Evolutionary conservation across 1,140 invertebrate species (phyloP).

Genomic region (Periplaneta americana): DNA sequence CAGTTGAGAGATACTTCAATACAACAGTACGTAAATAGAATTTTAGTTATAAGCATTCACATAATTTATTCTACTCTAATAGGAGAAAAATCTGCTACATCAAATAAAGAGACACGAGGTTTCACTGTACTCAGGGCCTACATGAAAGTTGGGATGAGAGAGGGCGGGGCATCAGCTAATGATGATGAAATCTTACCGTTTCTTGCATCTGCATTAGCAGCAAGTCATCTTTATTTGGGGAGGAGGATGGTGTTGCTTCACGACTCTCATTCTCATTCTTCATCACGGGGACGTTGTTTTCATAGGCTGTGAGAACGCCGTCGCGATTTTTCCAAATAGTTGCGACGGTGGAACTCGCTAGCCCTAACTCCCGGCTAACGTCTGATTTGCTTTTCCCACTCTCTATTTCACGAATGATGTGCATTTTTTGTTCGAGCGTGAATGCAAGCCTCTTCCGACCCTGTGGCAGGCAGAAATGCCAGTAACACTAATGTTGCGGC

Average conservation of each 20-base stretch:
- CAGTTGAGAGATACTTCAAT: too few species aligned
- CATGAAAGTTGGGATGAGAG: background rate
- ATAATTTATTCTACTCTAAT: too few species aligned
- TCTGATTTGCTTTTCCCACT: conserved; percentile 52
- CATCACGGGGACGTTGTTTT: conserved; percentile 22
- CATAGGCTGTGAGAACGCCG: conserved; percentile 43
- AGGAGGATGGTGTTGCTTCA: background rate
- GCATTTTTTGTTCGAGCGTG: conserved; percentile 56
- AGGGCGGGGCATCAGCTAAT: background rate
- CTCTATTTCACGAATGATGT: conserved; percentile 54
- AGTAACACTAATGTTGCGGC: background rate
- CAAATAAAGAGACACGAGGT: background rate
- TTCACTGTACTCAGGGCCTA: background rate
- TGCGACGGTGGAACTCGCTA: conserved; percentile 51
- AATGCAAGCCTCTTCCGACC: conserved; percentile 54
- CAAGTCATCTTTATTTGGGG: background rate
- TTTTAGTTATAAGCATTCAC: too few species aligned
- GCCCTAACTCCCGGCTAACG: conserved; percentile 48
- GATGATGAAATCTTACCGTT: background rate
- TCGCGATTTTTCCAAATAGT: conserved; percentile 55
- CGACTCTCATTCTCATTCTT: background rate
- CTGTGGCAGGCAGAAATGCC: conserved; percentile 29
- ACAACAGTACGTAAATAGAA: too few species aligned
- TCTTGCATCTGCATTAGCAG: background rate
- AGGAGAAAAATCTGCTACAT: too few species aligned